These are phyloP conservation scores for Aplysia californica DNA, from an alignment of 1,140 invertebrate genomes.

Conservation along the genomic window DNA sequence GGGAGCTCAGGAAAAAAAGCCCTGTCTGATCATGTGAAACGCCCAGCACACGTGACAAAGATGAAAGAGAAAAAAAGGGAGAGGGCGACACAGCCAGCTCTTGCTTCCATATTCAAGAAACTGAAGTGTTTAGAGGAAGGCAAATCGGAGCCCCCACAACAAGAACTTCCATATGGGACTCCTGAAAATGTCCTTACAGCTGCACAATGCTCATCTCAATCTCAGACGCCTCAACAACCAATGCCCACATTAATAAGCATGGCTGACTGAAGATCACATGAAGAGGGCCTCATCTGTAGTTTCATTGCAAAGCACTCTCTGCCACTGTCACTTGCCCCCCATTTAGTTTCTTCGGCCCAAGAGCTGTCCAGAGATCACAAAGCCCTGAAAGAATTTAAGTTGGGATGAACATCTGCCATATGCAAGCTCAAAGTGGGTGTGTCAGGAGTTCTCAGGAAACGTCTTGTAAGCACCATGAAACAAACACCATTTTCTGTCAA, in stretches of 20 bases:
- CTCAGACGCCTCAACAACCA: too few relatives aligned
- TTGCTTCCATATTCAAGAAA: background rate
- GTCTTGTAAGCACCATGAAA: background rate
- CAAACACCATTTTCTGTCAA: background rate
- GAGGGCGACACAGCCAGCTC: background rate
- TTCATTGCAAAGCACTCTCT: conserved; percentile 4
- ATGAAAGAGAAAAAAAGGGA: background rate
- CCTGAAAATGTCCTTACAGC: background rate
- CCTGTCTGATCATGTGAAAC: background rate
- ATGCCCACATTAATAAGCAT: background rate
- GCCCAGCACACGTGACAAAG: background rate
- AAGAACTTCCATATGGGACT: background rate
- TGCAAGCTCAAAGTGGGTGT: background rate
- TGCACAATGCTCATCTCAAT: too few relatives aligned
- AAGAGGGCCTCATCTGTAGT: background rate
- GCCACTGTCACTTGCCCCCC: background rate
- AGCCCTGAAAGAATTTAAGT: background rate
- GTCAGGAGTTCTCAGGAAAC: background rate
- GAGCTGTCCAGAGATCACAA: background rate
- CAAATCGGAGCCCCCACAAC: background rate
- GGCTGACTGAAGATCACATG: background rate
- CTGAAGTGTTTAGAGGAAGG: background rate
- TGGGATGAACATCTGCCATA: background rate
- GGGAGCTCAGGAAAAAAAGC: background rate
- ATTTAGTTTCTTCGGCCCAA: background rate